phyloP scores from a whole-genome alignment of 2,888 invertebrate species.

The Spodoptera picta region DNA sequence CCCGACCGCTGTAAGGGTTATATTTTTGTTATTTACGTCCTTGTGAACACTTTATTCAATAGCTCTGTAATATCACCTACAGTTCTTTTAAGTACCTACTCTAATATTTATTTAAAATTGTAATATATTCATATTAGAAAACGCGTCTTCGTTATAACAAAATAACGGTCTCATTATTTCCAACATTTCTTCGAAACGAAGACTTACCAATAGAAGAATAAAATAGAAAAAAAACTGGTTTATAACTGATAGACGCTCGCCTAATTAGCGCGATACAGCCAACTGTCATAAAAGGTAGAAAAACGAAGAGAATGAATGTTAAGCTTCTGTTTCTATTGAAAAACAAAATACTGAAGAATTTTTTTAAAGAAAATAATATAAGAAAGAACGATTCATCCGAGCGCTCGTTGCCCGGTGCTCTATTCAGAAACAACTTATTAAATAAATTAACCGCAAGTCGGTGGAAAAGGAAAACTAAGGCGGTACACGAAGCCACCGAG shows the following conservation, averaged over 20 bases:
- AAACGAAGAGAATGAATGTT: constrained; percentile 55
- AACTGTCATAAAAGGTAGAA: constrained; percentile 62
- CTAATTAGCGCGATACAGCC: constrained; percentile 59
- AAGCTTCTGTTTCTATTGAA: constrained; percentile 64
- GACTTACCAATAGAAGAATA: constrained; percentile 6
- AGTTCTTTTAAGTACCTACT: too few relatives aligned
- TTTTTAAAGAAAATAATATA: constrained; percentile 59
- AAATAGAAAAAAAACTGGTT: constrained; percentile 18
- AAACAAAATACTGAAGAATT: constrained; percentile 64
- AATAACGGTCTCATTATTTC: not conserved
- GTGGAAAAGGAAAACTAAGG: constrained; percentile 84
- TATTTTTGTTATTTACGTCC: too few relatives aligned
- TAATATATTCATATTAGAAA: too few relatives aligned
- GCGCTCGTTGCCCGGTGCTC: constrained; percentile 71
- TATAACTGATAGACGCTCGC: constrained; percentile 32
- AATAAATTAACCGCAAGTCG: constrained; percentile 87
- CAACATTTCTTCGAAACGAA: constrained; percentile 2
- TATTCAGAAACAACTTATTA: constrained; percentile 87
- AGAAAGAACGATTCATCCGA: constrained; percentile 77
- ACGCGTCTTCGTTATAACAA: not conserved
- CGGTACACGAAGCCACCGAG: constrained; percentile 21
- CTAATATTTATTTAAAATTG: too few relatives aligned
- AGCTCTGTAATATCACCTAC: too few relatives aligned
- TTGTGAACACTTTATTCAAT: too few relatives aligned
- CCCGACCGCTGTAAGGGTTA: too few relatives aligned